Evolutionary conservation across 2,797 vertebrate genomes (phyloP).

Genomic region (Peromyscus aztecus): DNA sequence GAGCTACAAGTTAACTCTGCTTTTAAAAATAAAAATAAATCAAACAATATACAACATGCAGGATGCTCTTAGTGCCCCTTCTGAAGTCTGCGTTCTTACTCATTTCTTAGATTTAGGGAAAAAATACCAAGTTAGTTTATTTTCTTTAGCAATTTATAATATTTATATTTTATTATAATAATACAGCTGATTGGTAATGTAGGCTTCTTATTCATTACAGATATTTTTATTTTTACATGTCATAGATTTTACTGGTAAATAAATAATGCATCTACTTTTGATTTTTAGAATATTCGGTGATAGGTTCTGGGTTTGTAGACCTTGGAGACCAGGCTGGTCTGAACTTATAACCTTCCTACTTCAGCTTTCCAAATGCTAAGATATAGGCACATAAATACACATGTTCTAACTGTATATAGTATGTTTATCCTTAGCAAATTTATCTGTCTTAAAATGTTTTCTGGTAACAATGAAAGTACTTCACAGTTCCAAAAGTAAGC

Average conservation of each 20-base stretch:
- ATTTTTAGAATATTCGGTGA: not conserved
- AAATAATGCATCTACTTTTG: not conserved
- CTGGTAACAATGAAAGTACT: not conserved
- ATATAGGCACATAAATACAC: not conserved
- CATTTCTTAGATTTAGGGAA: not conserved
- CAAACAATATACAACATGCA: not conserved
- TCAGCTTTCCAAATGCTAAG: not conserved
- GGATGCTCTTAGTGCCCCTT: not conserved
- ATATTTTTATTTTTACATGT: constrained; percentile 18
- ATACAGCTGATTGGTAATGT: not conserved
- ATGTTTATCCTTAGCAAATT: not conserved
- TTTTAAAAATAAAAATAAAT: constrained; percentile 17
- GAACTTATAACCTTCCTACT: not conserved
- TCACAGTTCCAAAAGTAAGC: not conserved
- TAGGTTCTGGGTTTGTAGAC: no score
- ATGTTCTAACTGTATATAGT: not conserved
- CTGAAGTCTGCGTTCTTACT: not conserved
- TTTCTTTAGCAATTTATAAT: constrained; percentile 14
- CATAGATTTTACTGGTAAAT: not conserved
- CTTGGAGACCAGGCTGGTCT: not conserved
- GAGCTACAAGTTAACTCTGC: not conserved
- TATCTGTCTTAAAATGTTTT: not conserved
- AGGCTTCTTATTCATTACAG: not conserved
- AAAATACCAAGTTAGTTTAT: not conserved
- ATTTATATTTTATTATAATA: not conserved